Evolutionary conservation across 2,888 invertebrate species (phyloP), one percentile per base, ranked within the genome.

Genomic region (Polia nebulosa): DNA sequence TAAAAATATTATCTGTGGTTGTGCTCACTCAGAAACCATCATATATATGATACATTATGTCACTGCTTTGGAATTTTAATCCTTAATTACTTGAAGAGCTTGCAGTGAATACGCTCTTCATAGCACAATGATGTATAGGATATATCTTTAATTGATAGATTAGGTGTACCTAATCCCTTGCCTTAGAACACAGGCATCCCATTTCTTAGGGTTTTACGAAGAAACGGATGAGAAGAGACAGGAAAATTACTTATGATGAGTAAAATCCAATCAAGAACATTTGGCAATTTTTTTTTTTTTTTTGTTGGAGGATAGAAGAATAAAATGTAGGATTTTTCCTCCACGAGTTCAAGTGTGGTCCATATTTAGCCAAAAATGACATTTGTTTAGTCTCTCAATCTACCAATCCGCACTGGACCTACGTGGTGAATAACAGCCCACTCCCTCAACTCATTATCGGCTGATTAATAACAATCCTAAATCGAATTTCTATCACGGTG

Each of bases 61-160:
- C 22, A 55, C 8, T 11, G n/a, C 32, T 17, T 11, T 22, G 8
- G 34, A 53, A 71, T 53, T 52, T 9, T 4, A 25, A n/a, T 25
- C 9, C n/a, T 32, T 39, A 34, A 20, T 55, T 53, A 39, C 29
- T 22, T 53, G 15, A 47, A 52, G 27, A 72, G 13, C 27, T 72
- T 36, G 3, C 9, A 34, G 15, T 41, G 34, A 44, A 72, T 53
- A 41, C 0, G 32, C 5, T 39, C 52, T 45, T 52, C 45, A 63
- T 11, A 71, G 44, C 36, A 55, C 36, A 41, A 55, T 49, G 0
- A 25, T 17, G 7, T 11, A 11, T 20, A 6, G 1, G 13, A 36
- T 36, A 0, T 15, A 27, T 39, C 11, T 32, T 17, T 45, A 36
- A n/a, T 55, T 70, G 3, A 32, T 39, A 29, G 32, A 22, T 32